These are phyloP conservation scores for Picus viridis DNA, from an alignment of 2,797 vertebrate genomes.

Conservation along the genomic window DNA sequence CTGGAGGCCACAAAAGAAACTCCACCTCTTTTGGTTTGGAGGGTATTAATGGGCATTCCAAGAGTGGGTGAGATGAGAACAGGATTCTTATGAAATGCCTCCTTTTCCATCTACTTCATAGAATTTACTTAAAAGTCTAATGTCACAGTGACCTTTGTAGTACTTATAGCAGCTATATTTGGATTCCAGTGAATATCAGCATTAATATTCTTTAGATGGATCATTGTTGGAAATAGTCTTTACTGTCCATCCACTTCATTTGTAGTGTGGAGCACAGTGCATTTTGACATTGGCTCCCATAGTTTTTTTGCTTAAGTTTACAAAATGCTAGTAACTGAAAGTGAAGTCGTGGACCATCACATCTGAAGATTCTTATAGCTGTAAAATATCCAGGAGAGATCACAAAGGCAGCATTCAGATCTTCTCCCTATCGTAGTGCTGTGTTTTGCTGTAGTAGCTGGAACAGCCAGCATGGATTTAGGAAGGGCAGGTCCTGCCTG, in stretches of 20 bases:
- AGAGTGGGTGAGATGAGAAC: slow-evolving; percentile 35
- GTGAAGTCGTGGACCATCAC: background rate
- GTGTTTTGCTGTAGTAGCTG: too few species aligned
- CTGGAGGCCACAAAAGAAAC: slow-evolving; percentile 34
- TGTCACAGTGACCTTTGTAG: slow-evolving; percentile 62
- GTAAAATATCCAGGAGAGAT: background rate
- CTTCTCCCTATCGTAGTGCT: too few species aligned
- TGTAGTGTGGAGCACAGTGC: background rate
- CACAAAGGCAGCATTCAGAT: background rate
- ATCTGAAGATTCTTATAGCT: background rate
- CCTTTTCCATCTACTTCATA: slow-evolving; percentile 25
- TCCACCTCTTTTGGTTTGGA: slow-evolving; percentile 4
- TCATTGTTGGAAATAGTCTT: background rate
- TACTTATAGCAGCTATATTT: slow-evolving; percentile 52
- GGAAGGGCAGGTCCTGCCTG: too few species aligned
- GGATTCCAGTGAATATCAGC: background rate
- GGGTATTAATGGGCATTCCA: slow-evolving; percentile 32
- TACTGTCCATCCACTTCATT: background rate
- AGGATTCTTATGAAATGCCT: slow-evolving; percentile 13
- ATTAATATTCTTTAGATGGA: slow-evolving; percentile 3
- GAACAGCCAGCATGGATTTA: too few species aligned
- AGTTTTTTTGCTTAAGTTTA: background rate
- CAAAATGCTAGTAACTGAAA: background rate
- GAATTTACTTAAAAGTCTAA: slow-evolving; percentile 19
- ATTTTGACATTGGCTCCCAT: background rate